Conservation (phyloP, 2,113 vertebrate genomes). For the Lamprotornis superbus region DNA sequence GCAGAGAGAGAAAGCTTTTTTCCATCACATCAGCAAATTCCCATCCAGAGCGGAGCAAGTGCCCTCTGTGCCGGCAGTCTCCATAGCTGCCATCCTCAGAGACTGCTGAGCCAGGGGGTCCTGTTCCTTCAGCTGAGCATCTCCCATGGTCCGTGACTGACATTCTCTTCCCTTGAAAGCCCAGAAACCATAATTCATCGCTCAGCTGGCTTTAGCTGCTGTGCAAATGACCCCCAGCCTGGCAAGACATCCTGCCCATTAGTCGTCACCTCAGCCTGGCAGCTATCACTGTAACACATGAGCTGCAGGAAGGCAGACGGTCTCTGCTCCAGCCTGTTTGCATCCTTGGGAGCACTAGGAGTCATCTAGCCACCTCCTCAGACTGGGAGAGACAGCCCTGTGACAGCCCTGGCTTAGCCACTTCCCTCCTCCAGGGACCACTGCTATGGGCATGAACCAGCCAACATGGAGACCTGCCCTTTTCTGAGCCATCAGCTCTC, state of each 20-base stretch:
- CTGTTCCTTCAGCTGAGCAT: neutral
- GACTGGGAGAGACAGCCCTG: neutral
- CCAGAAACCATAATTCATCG: neutral
- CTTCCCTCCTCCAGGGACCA: neutral
- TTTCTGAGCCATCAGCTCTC: neutral
- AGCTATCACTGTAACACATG: neutral
- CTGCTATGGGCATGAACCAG: neutral
- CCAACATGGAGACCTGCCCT: neutral
- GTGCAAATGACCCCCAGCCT: neutral
- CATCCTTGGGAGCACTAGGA: accelerated
- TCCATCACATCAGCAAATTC: neutral
- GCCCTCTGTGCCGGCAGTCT: neutral
- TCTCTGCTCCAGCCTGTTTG: neutral
- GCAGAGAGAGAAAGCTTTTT: neutral
- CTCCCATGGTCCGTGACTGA: neutral
- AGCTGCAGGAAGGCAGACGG: neutral
- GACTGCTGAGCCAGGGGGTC: accelerated
- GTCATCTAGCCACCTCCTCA: neutral
- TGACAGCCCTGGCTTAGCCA: neutral
- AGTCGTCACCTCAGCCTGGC: neutral
- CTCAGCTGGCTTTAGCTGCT: neutral
- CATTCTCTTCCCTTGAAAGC: neutral
- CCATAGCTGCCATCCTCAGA: neutral
- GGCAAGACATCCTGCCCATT: neutral
- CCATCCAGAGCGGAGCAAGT: neutral